Percentiles rank a stretch among this genome's conserved stretches.
Conservation (phyloP, 2,113 vertebrate species). For the Plotosus lineatus region DNA sequence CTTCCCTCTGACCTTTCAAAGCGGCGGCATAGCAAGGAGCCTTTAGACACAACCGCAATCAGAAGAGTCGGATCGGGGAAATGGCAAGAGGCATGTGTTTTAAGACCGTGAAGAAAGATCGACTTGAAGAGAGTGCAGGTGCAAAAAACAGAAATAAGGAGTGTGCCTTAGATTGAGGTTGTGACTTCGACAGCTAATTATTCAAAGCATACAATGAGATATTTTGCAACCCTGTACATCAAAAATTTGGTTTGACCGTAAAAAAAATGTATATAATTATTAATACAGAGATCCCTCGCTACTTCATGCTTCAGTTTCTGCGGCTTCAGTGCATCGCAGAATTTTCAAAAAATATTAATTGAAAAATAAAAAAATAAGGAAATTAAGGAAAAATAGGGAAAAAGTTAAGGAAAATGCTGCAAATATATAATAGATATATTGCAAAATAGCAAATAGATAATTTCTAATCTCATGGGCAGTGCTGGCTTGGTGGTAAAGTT, state of each 20-base stretch:
- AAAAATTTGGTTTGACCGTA: not conserved
- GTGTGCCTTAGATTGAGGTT: not conserved
- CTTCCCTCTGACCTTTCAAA: slow-evolving; percentile 66
- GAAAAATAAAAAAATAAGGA: too few species aligned
- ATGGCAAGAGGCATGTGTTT: slow-evolving; percentile 34
- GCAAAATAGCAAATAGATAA: too few species aligned
- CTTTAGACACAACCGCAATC: slow-evolving; percentile 34
- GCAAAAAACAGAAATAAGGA: not conserved
- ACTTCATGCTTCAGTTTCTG: too few species aligned
- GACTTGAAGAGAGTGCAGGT: not conserved
- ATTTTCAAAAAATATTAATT: too few species aligned
- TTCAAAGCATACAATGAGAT: not conserved
- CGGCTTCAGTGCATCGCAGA: too few species aligned
- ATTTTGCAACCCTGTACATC: not conserved
- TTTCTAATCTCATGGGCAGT: too few species aligned
- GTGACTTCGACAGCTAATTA: not conserved
- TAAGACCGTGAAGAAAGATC: not conserved
- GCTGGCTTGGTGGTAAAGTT: too few species aligned
- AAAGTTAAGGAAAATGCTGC: too few species aligned
- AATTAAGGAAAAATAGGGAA: too few species aligned
- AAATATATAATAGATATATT: too few species aligned
- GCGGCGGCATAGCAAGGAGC: not conserved
- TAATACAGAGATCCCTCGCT: too few species aligned
- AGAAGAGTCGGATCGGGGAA: slow-evolving; percentile 31
- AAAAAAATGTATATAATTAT: not conserved